Conservation (phyloP, 2,113 vertebrate genomes). For the Eubucco bourcierii region DNA sequence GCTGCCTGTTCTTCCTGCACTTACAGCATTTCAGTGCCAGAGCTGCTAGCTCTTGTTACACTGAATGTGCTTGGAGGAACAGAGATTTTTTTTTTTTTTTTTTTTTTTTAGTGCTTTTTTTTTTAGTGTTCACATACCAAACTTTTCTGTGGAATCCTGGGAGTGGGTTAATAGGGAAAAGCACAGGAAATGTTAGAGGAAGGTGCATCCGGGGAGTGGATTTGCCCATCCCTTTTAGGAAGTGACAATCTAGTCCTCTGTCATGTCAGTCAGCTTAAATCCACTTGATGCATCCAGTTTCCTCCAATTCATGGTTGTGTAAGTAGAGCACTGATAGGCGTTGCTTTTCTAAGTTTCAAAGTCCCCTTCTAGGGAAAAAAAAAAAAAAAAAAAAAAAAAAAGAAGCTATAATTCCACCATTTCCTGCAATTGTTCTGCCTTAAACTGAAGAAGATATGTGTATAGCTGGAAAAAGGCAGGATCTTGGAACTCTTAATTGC, state of each 20-base stretch:
- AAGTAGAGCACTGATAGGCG: conserved; percentile 68
- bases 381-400: conserved; percentile 62
- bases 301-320: conserved; percentile 76
- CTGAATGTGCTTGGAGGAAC: not conserved
- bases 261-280: conserved; percentile 70
- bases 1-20: not conserved
- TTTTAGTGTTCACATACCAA: not conserved
- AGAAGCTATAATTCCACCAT: conserved; percentile 72
- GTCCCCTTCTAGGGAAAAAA: conserved; percentile 73
- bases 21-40: not conserved
- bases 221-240: conserved; percentile 72
- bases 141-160: not conserved
- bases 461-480: conserved; percentile 74
- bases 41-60: not conserved
- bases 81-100: not conserved
- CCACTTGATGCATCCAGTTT: conserved; percentile 69
- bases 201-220: conserved; percentile 76
- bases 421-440: conserved; percentile 85
- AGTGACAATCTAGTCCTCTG: conserved; percentile 70
- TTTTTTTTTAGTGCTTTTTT: not conserved
- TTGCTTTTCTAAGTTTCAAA: conserved; percentile 70
- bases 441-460: conserved; percentile 76
- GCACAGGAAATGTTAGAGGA: conserved; percentile 73
- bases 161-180: conserved; percentile 50
- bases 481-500: conserved; percentile 73